phyloP scores from a whole-genome alignment of 2,113 vertebrate genomes.

The Ctenodactylus gundi region DNA sequence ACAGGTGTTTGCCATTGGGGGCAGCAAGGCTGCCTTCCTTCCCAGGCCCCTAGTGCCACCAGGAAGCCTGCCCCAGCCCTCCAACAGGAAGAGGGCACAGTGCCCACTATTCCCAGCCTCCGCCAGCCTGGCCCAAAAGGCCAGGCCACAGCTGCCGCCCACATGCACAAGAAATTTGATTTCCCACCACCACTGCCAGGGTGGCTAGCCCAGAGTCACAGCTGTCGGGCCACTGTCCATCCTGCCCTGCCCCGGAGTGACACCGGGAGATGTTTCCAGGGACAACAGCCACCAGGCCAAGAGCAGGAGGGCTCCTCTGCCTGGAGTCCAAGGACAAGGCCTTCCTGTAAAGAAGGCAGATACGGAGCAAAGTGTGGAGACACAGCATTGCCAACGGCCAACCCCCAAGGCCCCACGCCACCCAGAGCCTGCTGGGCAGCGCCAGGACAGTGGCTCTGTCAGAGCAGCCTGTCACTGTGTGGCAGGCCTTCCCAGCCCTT shows the following conservation, averaged over 20 bases:
- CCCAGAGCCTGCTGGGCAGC: not conserved
- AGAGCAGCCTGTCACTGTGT: accelerated
- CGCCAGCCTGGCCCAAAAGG: constrained; percentile 1
- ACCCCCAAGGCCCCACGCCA: no score
- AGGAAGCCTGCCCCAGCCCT: not conserved
- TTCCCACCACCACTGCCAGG: constrained; percentile 17
- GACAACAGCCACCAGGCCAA: not conserved
- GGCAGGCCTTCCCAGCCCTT: not conserved
- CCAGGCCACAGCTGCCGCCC: constrained; percentile 17
- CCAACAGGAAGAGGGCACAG: not conserved
- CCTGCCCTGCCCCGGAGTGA: no score
- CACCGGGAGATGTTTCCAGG: not conserved
- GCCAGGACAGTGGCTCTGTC: not conserved
- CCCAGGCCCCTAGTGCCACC: not conserved
- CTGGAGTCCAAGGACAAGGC: not conserved
- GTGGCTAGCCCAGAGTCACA: not conserved
- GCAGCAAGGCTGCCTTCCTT: not conserved
- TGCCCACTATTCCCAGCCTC: not conserved
- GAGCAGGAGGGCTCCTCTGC: accelerated
- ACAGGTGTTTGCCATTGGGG: not conserved
- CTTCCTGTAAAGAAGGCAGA: not conserved
- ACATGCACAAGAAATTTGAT: constrained; percentile 24
- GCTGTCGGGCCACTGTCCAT: not conserved
- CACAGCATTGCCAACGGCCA: not conserved
- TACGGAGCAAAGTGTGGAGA: not conserved